These are phyloP conservation scores for Eremobia ochroleuca DNA, from an alignment of 2,888 invertebrate genomes.

Conservation along the genomic window DNA sequence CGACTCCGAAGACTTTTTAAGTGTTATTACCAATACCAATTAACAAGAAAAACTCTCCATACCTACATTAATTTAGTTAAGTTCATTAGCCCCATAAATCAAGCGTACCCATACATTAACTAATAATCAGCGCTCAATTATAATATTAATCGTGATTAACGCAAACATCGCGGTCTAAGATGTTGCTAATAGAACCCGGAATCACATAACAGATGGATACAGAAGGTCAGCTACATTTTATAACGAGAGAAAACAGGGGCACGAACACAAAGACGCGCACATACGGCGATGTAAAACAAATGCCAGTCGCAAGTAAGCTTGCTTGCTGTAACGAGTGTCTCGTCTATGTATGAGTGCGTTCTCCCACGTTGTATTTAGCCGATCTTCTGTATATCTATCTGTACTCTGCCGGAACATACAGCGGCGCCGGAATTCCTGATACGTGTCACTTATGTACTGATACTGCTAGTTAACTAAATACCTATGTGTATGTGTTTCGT, in stretches of 20 bases:
- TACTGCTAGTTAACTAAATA: conserved; percentile 63
- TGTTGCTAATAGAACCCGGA: conserved; percentile 79
- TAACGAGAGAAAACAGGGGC: not conserved
- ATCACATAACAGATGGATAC: conserved; percentile 41
- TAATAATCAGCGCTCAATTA: conserved; percentile 74
- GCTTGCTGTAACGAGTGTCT: not conserved
- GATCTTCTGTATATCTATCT: conserved; percentile 5
- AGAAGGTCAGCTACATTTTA: conserved; percentile 8
- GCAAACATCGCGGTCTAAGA: conserved; percentile 66
- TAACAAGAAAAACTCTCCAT: not conserved
- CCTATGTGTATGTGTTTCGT: conserved; percentile 46
- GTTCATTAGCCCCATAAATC: conserved; percentile 19
- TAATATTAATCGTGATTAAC: conserved; percentile 73
- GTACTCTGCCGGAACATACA: conserved; percentile 69
- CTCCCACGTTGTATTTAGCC: not conserved
- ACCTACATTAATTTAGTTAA: conserved; percentile 13
- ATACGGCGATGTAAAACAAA: not conserved
- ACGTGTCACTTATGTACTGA: conserved; percentile 62
- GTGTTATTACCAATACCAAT: too few species aligned
- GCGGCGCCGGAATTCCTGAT: conserved; percentile 77
- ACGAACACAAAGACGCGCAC: not conserved
- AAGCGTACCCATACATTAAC: conserved; percentile 64
- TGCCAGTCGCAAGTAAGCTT: not conserved
- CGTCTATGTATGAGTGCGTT: not conserved
- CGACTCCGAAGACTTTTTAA: not conserved